A percentile compares a stretch with the other conserved stretches of the same genome.
Conservation (phyloP, 2,113 vertebrate species). For the Noturus placidus region DNA sequence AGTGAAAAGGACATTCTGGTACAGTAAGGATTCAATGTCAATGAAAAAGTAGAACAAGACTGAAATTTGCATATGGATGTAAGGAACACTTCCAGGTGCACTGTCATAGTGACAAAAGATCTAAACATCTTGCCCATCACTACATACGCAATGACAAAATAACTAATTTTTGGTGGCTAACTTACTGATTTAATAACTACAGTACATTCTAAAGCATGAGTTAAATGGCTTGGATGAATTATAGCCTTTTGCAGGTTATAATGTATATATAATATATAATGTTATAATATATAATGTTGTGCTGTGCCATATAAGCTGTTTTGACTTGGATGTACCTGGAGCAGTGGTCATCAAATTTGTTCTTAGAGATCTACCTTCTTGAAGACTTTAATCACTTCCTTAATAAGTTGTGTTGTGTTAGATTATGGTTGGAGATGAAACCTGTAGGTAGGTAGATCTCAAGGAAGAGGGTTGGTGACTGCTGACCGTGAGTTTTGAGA, state of each 20-base stretch:
- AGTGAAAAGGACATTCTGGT: background rate
- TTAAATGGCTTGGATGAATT: background rate
- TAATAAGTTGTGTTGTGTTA: too few relatives aligned
- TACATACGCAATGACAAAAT: background rate
- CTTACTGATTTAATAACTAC: background rate
- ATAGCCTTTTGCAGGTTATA: background rate
- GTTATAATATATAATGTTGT: background rate
- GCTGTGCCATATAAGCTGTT: background rate
- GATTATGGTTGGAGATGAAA: too few relatives aligned
- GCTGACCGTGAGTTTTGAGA: background rate
- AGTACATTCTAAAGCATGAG: background rate
- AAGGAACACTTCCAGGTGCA: background rate
- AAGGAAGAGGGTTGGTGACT: too few relatives aligned
- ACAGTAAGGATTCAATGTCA: background rate
- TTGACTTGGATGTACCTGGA: background rate
- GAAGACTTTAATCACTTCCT: too few relatives aligned
- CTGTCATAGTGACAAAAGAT: background rate
- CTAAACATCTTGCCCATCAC: background rate
- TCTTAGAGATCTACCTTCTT: too few relatives aligned
- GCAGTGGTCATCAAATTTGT: too few relatives aligned
- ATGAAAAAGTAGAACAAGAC: background rate
- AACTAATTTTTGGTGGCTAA: background rate
- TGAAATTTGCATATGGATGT: background rate
- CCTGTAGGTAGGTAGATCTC: too few relatives aligned
- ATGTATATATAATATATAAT: too few relatives aligned